Base-by-base conservation (phyloP, 2,888 invertebrate species). In the Cryptocheilus praepositus region DNA sequence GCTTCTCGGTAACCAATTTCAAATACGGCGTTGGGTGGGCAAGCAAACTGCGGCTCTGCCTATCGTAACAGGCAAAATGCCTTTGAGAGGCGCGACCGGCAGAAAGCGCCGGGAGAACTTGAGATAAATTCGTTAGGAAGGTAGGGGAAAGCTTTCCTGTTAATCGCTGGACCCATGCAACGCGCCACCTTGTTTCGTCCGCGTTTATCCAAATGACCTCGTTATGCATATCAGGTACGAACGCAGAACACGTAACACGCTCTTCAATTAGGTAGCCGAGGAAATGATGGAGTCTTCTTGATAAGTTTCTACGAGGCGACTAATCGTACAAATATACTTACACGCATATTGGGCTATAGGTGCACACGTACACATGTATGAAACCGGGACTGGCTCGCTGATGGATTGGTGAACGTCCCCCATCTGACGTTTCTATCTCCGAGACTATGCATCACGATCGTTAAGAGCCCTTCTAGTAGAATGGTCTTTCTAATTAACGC, bases 401-500 rank as follows among this genome's bases (percentile, higher is more conserved):
- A 81, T 80, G 79, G 80, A 80, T 81, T 76, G 71, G 71, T 54
- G 57, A 69, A 71, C 67, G 73, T 80, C 70, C 70, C 51, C 64
- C 77, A 75, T 74, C 77, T 73, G 80, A 79, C 81, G 62, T 81
- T 79, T 81, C 81, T 80, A 75, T 74, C 80, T 79, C 79, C 74
- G 80, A 75, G 71, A 64, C 64, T 58, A 43, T 64, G 76, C 76
- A 72, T 71, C 77, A 64, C 71, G 70, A 73, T 73, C 74, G 80
- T 75, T 72, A 73, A 74, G 75, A 70, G 70, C 61, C 63, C 61
- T 53, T 60, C 53, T 60, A 61, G 73, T 66, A 75, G 75, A 77
- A 79, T 79, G 67, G 73, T 76, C 80, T 79, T 82, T 79, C 81
- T 79, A 81, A 81, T 81, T 81, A 81, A 81, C 79, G 71, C 77